phyloP scores from a whole-genome alignment of 2,113 vertebrate genomes.

The Melanotaenia duboulayi region DNA sequence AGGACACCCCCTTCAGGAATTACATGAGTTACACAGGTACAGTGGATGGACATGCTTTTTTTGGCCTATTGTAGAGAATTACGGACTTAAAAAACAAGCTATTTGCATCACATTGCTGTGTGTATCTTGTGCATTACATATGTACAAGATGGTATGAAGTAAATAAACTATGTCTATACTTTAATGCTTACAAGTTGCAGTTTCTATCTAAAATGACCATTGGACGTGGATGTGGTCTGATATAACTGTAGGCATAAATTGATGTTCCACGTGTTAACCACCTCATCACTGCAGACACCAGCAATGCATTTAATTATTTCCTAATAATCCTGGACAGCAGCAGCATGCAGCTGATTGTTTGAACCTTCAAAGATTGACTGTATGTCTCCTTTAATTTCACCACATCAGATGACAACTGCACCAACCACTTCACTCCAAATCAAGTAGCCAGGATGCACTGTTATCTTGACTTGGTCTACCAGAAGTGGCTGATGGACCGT shows the following conservation, averaged over 20 bases:
- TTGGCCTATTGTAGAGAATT: not conserved
- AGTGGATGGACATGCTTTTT: not conserved
- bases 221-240: no score
- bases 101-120: not conserved
- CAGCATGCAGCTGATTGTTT: not conserved
- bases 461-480: slow-evolving; percentile 95
- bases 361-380: not conserved
- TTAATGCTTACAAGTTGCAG: no score
- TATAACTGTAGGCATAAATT: not conserved
- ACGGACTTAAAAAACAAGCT: not conserved
- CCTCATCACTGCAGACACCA: not conserved
- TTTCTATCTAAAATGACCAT: no score
- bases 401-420: slow-evolving; percentile 92
- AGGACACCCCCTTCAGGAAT: slow-evolving; percentile 92
- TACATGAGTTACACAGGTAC: slow-evolving; percentile 99
- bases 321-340: not conserved
- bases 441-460: slow-evolving; percentile 98
- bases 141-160: no score
- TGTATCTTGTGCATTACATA: not conserved
- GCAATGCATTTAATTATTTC: not conserved
- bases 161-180: no score
- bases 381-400: not conserved
- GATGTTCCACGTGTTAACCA: not conserved
- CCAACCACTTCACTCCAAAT: slow-evolving; percentile 96
- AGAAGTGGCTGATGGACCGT: slow-evolving; percentile 86